Evolutionary conservation across 2,797 vertebrate genomes (phyloP).

Genomic region (Aratinga solstitialis): DNA sequence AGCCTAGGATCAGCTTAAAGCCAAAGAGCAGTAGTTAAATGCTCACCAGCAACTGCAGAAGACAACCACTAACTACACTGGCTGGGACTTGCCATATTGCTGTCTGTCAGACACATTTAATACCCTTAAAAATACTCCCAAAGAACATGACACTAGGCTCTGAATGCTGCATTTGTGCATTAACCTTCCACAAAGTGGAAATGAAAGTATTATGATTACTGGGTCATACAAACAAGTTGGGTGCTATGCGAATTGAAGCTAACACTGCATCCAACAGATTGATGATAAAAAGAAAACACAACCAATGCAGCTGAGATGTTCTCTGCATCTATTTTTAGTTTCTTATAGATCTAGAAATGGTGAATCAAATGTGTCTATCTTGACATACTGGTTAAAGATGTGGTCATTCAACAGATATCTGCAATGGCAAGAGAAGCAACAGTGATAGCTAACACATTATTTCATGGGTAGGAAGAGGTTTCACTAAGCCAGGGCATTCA

Average conservation of each 20-base stretch:
- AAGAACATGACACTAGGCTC: not conserved
- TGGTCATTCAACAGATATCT: not conserved
- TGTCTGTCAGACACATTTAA: not conserved
- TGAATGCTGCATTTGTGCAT: not conserved
- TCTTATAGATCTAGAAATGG: not conserved
- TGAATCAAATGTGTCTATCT: not conserved
- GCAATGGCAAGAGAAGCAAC: not conserved
- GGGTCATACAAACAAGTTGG: not conserved
- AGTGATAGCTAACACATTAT: not conserved
- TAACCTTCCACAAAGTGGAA: not conserved
- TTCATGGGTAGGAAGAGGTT: not conserved
- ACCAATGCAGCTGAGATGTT: not conserved
- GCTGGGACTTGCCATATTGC: not conserved
- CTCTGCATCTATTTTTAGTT: not conserved
- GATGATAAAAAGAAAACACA: not conserved
- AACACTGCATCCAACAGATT: not conserved
- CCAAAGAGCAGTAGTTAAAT: not conserved
- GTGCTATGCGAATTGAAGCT: not conserved
- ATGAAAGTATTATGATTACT: not conserved
- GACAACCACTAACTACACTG: not conserved
- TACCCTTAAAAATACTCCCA: not conserved
- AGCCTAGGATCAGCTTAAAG: not conserved
- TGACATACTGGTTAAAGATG: not conserved
- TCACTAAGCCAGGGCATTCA: not conserved
- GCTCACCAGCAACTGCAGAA: not conserved